phyloP scores from a whole-genome alignment of 2,888 invertebrate species.

The Andrena fulva region DNA sequence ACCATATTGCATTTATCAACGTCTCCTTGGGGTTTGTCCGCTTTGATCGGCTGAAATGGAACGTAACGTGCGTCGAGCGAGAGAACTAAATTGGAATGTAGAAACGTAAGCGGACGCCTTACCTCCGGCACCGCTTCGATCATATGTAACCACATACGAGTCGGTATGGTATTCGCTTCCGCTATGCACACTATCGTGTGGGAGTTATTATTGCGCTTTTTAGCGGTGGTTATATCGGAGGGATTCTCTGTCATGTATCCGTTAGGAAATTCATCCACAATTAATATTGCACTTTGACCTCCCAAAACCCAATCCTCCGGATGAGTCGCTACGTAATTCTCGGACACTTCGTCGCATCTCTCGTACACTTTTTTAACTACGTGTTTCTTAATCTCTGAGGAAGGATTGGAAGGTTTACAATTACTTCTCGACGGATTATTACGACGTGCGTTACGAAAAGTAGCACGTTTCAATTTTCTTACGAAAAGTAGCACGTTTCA shows the following conservation, averaged over 20 bases:
- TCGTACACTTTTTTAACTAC: conserved; percentile 87
- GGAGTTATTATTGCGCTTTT: conserved; percentile 86
- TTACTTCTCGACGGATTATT: not conserved
- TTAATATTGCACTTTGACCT: conserved; percentile 87
- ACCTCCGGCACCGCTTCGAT: conserved; percentile 79
- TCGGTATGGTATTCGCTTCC: conserved; percentile 86
- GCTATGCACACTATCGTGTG: conserved; percentile 89
- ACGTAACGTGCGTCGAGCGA: conserved; percentile 1
- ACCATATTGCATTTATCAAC: conserved; percentile 77
- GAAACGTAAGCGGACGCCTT: conserved; percentile 6
- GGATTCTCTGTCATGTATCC: conserved; percentile 87
- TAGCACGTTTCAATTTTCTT: too few species aligned
- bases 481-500: too few species aligned
- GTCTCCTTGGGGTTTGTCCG: conserved; percentile 70
- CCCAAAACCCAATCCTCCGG: conserved; percentile 86
- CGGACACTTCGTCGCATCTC: conserved; percentile 86
- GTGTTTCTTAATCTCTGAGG: conserved; percentile 87
- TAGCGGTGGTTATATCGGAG: conserved; percentile 84
- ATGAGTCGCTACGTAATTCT: conserved; percentile 85
- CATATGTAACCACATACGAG: conserved; percentile 85
- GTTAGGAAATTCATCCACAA: conserved; percentile 89
- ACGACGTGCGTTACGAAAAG: too few species aligned
- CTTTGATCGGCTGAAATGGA: conserved; percentile 71
- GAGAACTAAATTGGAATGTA: not conserved
- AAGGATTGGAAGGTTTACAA: conserved; percentile 6